Conservation (phyloP, 2,888 invertebrate species). For the Piscicola geometra region DNA sequence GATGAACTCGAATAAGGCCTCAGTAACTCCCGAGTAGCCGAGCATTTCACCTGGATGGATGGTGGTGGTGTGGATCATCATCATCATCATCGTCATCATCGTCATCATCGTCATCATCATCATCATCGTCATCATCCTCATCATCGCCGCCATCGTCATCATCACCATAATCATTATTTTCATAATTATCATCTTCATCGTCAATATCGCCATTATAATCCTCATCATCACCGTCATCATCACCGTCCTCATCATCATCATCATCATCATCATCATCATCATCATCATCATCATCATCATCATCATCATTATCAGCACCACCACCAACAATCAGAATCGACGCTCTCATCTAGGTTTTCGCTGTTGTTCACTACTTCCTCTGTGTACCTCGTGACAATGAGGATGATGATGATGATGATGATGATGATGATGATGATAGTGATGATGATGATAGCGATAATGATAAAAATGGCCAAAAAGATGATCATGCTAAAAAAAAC, state of each 20-base stretch:
- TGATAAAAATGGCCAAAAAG: too few species aligned
- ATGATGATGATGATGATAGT: too few species aligned
- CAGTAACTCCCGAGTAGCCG: conserved; percentile 65
- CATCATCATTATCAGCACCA: not conserved
- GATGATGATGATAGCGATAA: too few species aligned
- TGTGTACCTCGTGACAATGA: conserved; percentile 58
- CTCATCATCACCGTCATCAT: not conserved
- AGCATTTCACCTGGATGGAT: conserved; percentile 61
- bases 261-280: not conserved
- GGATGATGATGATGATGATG: too few species aligned
- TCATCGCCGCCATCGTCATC: not conserved
- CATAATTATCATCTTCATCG: not conserved
- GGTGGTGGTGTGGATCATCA: not conserved
- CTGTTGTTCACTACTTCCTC: conserved; percentile 64
- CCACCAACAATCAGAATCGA: conserved; percentile 63
- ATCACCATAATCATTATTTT: not conserved
- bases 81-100: conserved; percentile 22
- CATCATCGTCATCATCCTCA: conserved; percentile 19
- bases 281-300: too few species aligned
- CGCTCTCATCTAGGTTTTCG: conserved; percentile 60
- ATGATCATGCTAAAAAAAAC: too few species aligned
- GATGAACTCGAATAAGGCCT: conserved; percentile 68
- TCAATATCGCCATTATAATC: not conserved
- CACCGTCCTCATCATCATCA: not conserved
- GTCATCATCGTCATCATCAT: conserved; percentile 17